Evolutionary conservation across 1,140 invertebrate species (phyloP).

Genomic region (Bombus difficillimus): DNA sequence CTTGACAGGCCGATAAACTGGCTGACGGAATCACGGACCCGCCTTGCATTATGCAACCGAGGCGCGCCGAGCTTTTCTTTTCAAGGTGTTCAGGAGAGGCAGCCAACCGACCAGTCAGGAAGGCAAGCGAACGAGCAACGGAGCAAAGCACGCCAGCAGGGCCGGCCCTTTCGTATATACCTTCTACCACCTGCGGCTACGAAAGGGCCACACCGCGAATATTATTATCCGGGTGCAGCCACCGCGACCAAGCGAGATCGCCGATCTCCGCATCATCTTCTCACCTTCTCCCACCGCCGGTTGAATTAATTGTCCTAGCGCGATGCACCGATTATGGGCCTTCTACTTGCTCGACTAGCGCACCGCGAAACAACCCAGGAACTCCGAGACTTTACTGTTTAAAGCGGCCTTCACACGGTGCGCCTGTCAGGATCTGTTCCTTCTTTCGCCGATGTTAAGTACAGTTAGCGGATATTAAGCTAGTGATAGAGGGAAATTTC

Average conservation of each 20-base stretch:
- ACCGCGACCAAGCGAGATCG: conserved; percentile 50
- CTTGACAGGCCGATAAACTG: conserved; percentile 66
- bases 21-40: conserved; percentile 55
- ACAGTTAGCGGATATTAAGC: no score
- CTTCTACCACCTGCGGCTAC: conserved; percentile 41
- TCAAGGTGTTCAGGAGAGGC: conserved; percentile 35
- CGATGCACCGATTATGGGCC: not conserved
- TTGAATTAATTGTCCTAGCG: conserved; percentile 32
- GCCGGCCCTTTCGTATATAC: conserved; percentile 18
- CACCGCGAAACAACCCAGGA: not conserved
- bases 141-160: not conserved
- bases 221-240: conserved; percentile 58
- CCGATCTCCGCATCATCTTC: conserved; percentile 39
- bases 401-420: not conserved
- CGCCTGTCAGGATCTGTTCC: not conserved
- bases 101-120: conserved; percentile 10
- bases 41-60: conserved; percentile 66
- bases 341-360: not conserved
- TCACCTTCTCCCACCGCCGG: conserved; percentile 17
- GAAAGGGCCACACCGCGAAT: conserved; percentile 46
- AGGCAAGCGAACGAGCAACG: not conserved
- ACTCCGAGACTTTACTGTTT: not conserved
- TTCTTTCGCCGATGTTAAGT: no score
- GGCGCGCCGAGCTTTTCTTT: conserved; percentile 52
- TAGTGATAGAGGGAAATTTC: no score